These are phyloP conservation scores for Phrynocephalus forsythii DNA, from an alignment of 2,797 vertebrate species.

Conservation along the genomic window DNA sequence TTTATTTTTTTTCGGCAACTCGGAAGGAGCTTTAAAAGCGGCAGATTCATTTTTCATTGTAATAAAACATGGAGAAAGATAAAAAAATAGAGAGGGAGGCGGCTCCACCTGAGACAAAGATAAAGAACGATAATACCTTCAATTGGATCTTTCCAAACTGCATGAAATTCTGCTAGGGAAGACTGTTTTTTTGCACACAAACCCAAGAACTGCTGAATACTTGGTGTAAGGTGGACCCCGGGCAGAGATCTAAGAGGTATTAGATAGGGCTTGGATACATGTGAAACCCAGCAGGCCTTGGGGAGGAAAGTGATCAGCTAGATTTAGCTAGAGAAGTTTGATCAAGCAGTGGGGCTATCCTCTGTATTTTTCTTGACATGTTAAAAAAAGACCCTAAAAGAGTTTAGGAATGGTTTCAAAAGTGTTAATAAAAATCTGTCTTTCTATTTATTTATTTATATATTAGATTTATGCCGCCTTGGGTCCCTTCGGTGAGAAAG, in stretches of 20 bases:
- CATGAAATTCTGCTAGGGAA: too few relatives aligned
- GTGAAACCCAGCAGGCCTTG: neutral
- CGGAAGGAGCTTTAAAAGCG: conserved; percentile 17
- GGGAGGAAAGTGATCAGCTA: too few relatives aligned
- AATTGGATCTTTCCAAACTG: neutral
- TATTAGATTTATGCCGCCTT: too few relatives aligned
- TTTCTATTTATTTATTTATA: too few relatives aligned
- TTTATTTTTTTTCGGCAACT: neutral
- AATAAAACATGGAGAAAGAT: neutral
- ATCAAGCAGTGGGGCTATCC: too few relatives aligned
- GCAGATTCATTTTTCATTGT: neutral
- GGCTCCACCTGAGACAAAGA: neutral
- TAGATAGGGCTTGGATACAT: neutral
- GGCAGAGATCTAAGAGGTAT: neutral
- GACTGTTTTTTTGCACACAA: neutral
- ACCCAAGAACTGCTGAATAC: neutral
- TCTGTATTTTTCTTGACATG: too few relatives aligned
- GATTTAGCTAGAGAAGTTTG: too few relatives aligned
- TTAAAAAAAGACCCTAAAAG: too few relatives aligned
- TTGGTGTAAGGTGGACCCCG: neutral
- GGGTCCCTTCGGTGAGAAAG: too few relatives aligned
- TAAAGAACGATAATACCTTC: neutral
- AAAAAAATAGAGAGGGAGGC: neutral
- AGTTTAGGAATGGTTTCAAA: too few relatives aligned
- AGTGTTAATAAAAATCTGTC: too few relatives aligned